Evolutionary conservation across 2,888 invertebrate species (phyloP), one percentile per base, ranked within the genome.

Genomic region (Bombylius discolor): DNA sequence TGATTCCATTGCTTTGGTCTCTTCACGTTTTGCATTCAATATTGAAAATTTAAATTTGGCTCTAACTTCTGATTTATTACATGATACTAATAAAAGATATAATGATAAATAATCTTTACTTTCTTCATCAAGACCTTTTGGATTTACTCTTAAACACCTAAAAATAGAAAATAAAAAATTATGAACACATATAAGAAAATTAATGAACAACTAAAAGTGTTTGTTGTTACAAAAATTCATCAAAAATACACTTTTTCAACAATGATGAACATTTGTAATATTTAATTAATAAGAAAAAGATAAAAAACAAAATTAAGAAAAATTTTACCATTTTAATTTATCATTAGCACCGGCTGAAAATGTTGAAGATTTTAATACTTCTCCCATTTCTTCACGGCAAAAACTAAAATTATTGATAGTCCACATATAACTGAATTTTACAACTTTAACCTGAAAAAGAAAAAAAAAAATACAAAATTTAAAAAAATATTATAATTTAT

Each of bases 381-480:
- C 99, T 68, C 99, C 99, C 98, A 99, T 99, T 80, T 99, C 99
- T 79, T 99, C 99, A 67, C 98, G 89, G 81, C 99, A 99, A 80
- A 99, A 99, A 81, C 97, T 97, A 81, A 99, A 99, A 84, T 99
- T 99, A 81, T 98, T 98, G 81, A 99, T 99, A 75, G 99, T 99
- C 99, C 99, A 99, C 94, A 99, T 98, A 79, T 99, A 99, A 79
- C 96, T 97, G 84, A 99, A 99, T 81, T 99, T 99, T 68, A 98
- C 95, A 78, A 99, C 98, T 86, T 98, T 98, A 76, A 98, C 97
- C 95, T 96, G 85, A 33, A 81, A 82, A 69, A 36, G 39, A n/a
- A n/a, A 11, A 34, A 47, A 33, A 47, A 52, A 34, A 14, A 36
- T 36, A 39, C 4, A 42, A 42, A 23, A 23, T n/a, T n/a, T n/a